Evolutionary conservation across 2,113 vertebrate genomes (phyloP).

Genomic region (Platysteira castanea): DNA sequence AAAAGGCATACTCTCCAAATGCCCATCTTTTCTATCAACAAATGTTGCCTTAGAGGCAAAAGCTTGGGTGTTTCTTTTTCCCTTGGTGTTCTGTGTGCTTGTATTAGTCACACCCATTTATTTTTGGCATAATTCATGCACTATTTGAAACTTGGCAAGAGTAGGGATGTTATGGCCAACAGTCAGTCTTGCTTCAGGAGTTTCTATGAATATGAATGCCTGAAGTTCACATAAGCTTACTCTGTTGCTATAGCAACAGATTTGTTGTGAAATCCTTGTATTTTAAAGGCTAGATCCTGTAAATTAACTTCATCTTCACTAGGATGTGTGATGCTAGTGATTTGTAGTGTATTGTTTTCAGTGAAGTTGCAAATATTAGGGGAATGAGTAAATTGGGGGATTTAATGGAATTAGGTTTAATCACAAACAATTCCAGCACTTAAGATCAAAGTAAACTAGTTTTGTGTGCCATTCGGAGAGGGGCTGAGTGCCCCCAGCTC

Average conservation of each 20-base stretch:
- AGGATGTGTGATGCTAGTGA: slow-evolving; percentile 32
- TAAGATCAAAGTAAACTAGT: slow-evolving; percentile 1
- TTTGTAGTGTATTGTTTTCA: slow-evolving; percentile 26
- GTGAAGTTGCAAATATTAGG: neutral
- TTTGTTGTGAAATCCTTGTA: slow-evolving; percentile 76
- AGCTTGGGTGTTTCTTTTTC: slow-evolving; percentile 54
- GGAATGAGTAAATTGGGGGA: neutral
- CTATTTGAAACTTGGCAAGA: slow-evolving; percentile 78
- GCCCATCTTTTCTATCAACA: slow-evolving; percentile 67
- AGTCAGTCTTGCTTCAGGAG: slow-evolving; percentile 79
- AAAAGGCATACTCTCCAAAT: slow-evolving; percentile 49
- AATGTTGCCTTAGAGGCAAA: slow-evolving; percentile 69
- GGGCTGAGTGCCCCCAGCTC: neutral
- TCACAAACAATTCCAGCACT: neutral
- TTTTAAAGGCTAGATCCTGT: slow-evolving; percentile 68
- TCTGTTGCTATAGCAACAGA: slow-evolving; percentile 68
- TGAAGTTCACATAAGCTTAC: slow-evolving; percentile 78
- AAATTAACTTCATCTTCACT: slow-evolving; percentile 64
- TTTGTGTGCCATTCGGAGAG: neutral
- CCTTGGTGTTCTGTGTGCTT: slow-evolving; percentile 65
- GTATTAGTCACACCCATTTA: slow-evolving; percentile 81
- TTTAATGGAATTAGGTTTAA: neutral
- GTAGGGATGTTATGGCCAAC: slow-evolving; percentile 70
- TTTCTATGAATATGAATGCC: slow-evolving; percentile 78
- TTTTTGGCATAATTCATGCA: slow-evolving; percentile 76